Evolutionary conservation across 30 jellyfish, hydroid and myxozoan species (phyloP).

Genomic region (Sanderia malayensis): DNA sequence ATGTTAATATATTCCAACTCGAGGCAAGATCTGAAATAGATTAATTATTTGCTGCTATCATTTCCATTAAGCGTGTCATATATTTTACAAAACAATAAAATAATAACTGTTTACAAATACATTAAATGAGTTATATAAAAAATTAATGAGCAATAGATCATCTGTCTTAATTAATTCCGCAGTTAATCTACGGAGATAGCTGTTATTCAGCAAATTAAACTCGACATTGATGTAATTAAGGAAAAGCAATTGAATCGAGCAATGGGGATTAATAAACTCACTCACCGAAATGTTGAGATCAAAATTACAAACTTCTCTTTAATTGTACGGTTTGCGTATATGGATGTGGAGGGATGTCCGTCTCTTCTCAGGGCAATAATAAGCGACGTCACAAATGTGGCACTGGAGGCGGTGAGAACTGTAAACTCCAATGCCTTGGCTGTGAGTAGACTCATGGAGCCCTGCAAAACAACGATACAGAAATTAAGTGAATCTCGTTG

Average conservation of each 20-base stretch:
- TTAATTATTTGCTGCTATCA: too few relatives aligned
- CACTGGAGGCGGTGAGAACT: constrained; percentile 70
- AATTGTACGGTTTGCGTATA: constrained; percentile 41
- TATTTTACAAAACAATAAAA: too few relatives aligned
- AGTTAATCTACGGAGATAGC: not conserved
- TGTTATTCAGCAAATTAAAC: too few relatives aligned
- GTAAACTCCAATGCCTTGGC: constrained; percentile 71
- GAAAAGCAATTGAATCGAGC: too few relatives aligned
- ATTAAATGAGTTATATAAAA: too few relatives aligned
- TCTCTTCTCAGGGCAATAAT: constrained; percentile 18
- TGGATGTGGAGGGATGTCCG: constrained; percentile 5
- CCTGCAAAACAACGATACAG: constrained; percentile 29
- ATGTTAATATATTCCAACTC: not conserved
- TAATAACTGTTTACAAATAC: too few relatives aligned
- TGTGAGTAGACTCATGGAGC: constrained; percentile 53
- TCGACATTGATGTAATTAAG: too few relatives aligned
- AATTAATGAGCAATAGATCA: too few relatives aligned
- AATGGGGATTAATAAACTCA: too few relatives aligned
- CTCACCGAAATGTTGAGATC: constrained; percentile 62
- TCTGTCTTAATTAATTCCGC: too few relatives aligned
- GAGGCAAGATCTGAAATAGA: not conserved
- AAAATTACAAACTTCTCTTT: constrained; percentile 59
- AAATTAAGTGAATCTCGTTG: too few relatives aligned
- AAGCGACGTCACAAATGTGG: constrained; percentile 44
- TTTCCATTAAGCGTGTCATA: not conserved